Conservation (phyloP, 2,888 invertebrate species). For the Onchidella celtica region DNA sequence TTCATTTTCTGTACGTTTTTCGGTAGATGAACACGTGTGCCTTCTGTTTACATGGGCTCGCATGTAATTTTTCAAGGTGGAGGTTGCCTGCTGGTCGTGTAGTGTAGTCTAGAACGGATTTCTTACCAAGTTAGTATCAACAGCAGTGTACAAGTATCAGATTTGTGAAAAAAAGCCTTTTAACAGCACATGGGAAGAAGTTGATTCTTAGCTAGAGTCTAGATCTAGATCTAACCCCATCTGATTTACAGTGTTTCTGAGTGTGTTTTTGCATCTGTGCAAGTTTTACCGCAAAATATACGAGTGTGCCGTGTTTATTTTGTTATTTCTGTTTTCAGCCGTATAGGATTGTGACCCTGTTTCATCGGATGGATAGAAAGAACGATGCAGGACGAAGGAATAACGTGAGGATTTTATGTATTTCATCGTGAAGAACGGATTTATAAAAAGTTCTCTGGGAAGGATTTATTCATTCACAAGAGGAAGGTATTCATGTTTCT, state of each 20-base stretch:
- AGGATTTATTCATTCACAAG: no score
- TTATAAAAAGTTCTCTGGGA: no score
- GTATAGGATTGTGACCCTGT: not conserved
- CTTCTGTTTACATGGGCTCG: not conserved
- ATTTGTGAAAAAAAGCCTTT: no score
- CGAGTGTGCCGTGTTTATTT: not conserved
- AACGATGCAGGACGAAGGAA: not conserved
- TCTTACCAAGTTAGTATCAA: no score
- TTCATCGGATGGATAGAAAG: not conserved
- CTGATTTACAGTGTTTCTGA: not conserved
- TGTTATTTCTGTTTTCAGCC: not conserved
- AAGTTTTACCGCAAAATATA: not conserved
- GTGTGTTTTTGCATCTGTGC: not conserved
- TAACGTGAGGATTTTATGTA: not conserved
- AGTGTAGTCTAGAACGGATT: no score
- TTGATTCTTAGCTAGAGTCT: no score
- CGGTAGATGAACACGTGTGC: not conserved
- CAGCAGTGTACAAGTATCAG: no score
- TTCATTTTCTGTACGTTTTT: not conserved
- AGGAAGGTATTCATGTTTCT: no score
- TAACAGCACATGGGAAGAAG: no score
- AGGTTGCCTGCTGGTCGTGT: not conserved
- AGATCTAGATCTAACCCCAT: no score
- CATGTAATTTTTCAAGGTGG: not conserved
- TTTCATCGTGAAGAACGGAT: no score